phyloP scores from a whole-genome alignment of 1,140 invertebrate genomes.

The Drosophila dunni region DNA sequence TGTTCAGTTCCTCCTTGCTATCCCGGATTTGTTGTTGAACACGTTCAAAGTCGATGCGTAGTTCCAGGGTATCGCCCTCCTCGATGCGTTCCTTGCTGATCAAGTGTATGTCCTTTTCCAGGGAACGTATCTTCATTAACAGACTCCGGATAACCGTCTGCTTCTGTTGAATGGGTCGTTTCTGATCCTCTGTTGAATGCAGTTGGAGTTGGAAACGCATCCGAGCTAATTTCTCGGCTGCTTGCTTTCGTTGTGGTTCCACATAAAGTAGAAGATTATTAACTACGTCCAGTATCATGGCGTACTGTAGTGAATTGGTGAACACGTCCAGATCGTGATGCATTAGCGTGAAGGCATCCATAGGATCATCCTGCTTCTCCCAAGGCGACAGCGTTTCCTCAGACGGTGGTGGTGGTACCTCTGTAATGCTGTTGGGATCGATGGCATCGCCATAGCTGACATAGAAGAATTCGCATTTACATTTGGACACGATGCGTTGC shows the following conservation, averaged over 20 bases:
- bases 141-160: constrained; percentile 94
- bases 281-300: constrained; percentile 98
- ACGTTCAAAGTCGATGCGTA: constrained; percentile 90
- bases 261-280: constrained; percentile 98
- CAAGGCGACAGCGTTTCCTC: constrained; percentile 89
- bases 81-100: constrained; percentile 92
- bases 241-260: constrained; percentile 97
- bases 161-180: constrained; percentile 95
- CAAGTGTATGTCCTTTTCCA: constrained; percentile 96
- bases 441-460: constrained; percentile 95
- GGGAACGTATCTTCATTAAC: constrained; percentile 91
- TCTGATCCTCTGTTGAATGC: constrained; percentile 94
- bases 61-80: constrained; percentile 88
- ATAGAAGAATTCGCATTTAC: constrained; percentile 99
- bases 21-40: constrained; percentile 90
- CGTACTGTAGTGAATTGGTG: constrained; percentile 97
- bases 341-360: constrained; percentile 98
- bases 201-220: constrained; percentile 97
- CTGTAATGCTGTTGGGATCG: constrained; percentile 88
- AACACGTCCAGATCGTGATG: constrained; percentile 99
- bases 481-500: constrained; percentile 97
- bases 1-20: constrained; percentile 94
- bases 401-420: constrained; percentile 88
- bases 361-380: constrained; percentile 92
- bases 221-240: constrained; percentile 93